A percentile compares a stretch with the other conserved stretches of the same genome.
These are phyloP conservation scores for Drosophila parvula DNA, from an alignment of 1,140 invertebrate species.

Conservation along the genomic window DNA sequence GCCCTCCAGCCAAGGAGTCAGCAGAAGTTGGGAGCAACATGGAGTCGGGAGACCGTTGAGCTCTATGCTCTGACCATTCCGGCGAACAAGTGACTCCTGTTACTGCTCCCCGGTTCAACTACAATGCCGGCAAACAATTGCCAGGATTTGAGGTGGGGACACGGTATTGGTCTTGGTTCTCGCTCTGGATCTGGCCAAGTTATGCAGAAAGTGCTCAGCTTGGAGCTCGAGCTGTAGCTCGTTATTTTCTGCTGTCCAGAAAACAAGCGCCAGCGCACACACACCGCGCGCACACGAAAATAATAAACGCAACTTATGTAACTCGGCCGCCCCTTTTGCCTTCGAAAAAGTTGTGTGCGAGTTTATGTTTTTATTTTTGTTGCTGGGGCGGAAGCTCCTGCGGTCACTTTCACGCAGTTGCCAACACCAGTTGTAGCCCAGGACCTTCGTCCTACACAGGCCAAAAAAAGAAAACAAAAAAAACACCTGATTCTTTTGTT, in stretches of 20 bases:
- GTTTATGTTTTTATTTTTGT: slow-evolving; percentile 60
- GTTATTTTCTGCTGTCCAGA: slow-evolving; percentile 76
- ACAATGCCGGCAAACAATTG: slow-evolving; percentile 54
- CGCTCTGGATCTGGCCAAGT: slow-evolving; percentile 38
- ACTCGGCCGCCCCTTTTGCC: slow-evolving; percentile 37
- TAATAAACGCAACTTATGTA: slow-evolving; percentile 82
- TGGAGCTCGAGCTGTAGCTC: slow-evolving; percentile 66
- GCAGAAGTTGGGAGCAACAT: not conserved
- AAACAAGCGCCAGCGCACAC: slow-evolving; percentile 67
- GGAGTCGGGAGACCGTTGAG: not conserved
- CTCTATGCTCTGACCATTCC: slow-evolving; percentile 42
- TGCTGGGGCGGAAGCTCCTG: slow-evolving; percentile 68
- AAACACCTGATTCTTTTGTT: not conserved
- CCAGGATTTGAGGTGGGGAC: slow-evolving; percentile 2
- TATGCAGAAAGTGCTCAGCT: slow-evolving; percentile 76
- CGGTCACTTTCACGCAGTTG: slow-evolving; percentile 78
- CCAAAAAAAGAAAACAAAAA: not conserved
- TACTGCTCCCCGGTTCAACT: slow-evolving; percentile 58
- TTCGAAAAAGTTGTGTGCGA: slow-evolving; percentile 66
- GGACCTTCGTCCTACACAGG: slow-evolving; percentile 1
- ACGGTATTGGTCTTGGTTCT: slow-evolving; percentile 7
- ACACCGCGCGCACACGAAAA: slow-evolving; percentile 45
- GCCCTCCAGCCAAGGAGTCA: slow-evolving; percentile 20
- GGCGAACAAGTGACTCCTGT: slow-evolving; percentile 61
- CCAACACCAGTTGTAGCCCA: slow-evolving; percentile 51